These are phyloP conservation scores for Saccopteryx bilineata DNA, from an alignment of 2,113 vertebrate species.

Conservation along the genomic window DNA sequence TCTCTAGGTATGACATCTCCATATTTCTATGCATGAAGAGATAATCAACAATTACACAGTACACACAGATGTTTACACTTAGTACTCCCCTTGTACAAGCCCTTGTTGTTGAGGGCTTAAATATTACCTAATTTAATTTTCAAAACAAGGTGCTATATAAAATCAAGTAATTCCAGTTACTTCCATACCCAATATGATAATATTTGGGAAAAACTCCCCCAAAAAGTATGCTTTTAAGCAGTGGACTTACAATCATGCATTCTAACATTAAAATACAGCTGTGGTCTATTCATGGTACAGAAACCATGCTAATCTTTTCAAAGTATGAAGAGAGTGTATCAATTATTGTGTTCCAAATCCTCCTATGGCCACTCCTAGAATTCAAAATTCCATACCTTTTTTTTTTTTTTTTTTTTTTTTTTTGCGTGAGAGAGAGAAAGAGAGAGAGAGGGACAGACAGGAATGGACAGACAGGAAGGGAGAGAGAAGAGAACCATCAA, in stretches of 20 bases:
- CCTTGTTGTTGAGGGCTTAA: neutral
- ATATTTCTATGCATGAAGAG: neutral
- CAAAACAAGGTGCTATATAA: neutral
- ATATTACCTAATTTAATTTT: neutral
- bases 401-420: too few relatives aligned
- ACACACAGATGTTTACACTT: neutral
- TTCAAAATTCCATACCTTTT: neutral
- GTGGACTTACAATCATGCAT: neutral
- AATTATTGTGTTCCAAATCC: neutral
- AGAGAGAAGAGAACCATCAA: too few relatives aligned
- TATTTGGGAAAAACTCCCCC: accelerated
- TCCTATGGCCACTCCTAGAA: neutral
- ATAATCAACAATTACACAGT: neutral
- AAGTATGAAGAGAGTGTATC: neutral
- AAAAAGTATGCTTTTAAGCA: neutral
- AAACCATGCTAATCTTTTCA: neutral
- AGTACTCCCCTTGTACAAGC: neutral
- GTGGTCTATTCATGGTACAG: neutral
- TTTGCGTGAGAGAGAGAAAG: too few relatives aligned
- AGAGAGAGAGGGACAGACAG: too few relatives aligned
- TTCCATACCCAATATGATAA: neutral
- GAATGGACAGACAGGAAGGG: too few relatives aligned
- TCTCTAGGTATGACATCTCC: neutral
- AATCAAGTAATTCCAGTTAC: neutral
- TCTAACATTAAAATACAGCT: neutral